Percentiles rank a stretch among this genome's conserved stretches.
Evolutionary conservation across 2,113 vertebrate species (phyloP).

Genomic region (Myxocyprinus asiaticus): DNA sequence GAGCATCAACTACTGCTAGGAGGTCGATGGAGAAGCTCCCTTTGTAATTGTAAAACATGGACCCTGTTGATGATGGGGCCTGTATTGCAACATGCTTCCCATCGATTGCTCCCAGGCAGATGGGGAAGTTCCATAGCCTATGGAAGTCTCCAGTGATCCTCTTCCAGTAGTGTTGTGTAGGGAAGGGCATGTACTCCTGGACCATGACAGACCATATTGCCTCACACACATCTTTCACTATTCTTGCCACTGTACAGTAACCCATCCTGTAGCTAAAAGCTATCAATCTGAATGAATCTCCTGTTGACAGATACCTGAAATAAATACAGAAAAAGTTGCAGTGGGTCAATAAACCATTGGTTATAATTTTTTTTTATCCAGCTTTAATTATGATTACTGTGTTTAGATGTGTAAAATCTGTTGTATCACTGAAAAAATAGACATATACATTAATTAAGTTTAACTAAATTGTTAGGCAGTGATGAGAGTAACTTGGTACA

Average conservation of each 20-base stretch:
- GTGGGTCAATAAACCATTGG: no score
- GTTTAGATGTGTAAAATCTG: no score
- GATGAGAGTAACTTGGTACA: no score
- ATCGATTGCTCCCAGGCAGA: constrained; percentile 45
- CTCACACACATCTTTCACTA: background rate
- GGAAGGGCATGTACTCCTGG: background rate
- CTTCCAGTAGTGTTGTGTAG: background rate
- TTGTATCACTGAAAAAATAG: no score
- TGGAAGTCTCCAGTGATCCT: constrained; percentile 18
- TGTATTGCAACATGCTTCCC: constrained; percentile 43
- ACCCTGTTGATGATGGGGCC: constrained; percentile 16
- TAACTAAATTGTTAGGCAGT: no score
- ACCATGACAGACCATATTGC: background rate
- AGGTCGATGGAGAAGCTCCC: background rate
- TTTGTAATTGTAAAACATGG: constrained; percentile 2
- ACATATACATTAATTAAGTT: no score
- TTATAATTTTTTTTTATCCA: no score
- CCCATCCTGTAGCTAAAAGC: background rate
- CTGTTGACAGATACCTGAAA: no score
- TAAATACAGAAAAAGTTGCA: no score
- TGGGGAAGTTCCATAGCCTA: constrained; percentile 40
- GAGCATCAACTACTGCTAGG: background rate
- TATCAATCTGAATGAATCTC: no score
- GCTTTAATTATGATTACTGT: no score
- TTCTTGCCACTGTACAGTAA: background rate